These are phyloP conservation scores for Lathamus discolor DNA, from an alignment of 2,113 vertebrate species.

Conservation along the genomic window DNA sequence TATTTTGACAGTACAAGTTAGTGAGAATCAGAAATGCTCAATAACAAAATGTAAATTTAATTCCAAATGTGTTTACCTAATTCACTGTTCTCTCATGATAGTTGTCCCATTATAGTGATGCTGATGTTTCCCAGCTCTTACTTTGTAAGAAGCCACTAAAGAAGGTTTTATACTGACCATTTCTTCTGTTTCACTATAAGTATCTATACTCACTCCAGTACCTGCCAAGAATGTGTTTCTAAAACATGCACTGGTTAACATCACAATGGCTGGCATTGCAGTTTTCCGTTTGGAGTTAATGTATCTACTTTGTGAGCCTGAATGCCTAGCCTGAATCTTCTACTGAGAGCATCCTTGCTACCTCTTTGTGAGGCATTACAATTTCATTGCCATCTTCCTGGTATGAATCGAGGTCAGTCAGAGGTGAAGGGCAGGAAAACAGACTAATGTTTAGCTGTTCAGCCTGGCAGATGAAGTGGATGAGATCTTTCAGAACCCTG, in stretches of 20 bases:
- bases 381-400: background rate
- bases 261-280: accelerated
- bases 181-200: background rate
- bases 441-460: background rate
- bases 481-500: background rate
- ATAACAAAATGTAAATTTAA: background rate
- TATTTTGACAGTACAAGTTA: background rate
- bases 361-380: background rate
- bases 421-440: background rate
- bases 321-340: background rate
- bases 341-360: background rate
- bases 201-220: accelerated
- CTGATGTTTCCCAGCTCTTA: background rate
- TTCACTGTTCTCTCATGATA: background rate
- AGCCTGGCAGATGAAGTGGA: background rate
- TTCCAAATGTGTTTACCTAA: background rate
- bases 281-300: background rate
- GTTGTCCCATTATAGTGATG: accelerated
- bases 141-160: background rate
- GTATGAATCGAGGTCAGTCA: background rate
- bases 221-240: background rate
- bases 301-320: background rate
- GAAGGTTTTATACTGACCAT: background rate
- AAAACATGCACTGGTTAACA: background rate
- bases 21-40: background rate